phyloP scores from a whole-genome alignment of 2,113 vertebrate genomes.

The Neomonachus schauinslandi region DNA sequence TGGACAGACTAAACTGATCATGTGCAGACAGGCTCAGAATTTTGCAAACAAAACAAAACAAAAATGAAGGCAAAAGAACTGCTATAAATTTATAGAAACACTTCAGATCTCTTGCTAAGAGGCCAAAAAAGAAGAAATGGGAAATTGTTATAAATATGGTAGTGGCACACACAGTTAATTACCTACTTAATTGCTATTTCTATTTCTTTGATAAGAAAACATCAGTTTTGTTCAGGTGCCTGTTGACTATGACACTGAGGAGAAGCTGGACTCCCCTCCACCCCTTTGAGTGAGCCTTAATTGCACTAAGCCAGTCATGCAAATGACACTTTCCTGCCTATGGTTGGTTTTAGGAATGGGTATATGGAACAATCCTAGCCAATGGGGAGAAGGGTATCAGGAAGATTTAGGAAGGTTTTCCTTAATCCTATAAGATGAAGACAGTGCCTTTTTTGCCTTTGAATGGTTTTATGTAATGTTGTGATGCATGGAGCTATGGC shows the following conservation, averaged over 20 bases:
- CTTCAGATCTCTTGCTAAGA: not conserved
- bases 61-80: not conserved
- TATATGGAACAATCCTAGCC: not conserved
- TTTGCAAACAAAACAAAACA: not conserved
- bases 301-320: not conserved
- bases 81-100: not conserved
- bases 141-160: not conserved
- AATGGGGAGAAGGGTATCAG: not conserved
- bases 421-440: not conserved
- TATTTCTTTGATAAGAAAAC: not conserved
- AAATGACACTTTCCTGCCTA: not conserved
- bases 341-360: not conserved
- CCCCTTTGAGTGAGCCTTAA: not conserved
- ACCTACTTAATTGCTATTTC: not conserved
- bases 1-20: not conserved
- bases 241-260: not conserved
- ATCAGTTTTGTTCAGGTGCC: not conserved
- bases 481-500: not conserved
- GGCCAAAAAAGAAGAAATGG: not conserved
- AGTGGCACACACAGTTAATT: not conserved
- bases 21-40: not conserved
- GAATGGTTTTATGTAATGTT: not conserved
- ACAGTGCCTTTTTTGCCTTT: not conserved
- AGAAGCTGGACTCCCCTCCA: not conserved
- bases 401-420: not conserved